Conservation (phyloP, 1,140 invertebrate species). For the Melipona quadrifasciata region DNA sequence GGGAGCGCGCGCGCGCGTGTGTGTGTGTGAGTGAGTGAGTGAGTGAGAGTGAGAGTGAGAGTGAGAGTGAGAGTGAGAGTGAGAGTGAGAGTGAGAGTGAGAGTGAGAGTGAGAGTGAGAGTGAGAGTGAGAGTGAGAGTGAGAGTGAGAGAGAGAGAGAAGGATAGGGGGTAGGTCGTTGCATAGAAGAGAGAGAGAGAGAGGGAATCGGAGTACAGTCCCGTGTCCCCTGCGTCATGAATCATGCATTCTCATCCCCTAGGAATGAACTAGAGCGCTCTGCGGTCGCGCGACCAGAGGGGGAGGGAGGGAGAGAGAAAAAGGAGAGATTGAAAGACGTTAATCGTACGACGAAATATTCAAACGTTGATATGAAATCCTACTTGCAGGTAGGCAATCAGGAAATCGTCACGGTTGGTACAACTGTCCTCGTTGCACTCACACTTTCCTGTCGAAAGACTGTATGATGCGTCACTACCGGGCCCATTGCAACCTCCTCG, state of each 20-base stretch:
- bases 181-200: constrained; percentile 56
- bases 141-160: too few relatives aligned
- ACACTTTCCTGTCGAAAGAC: constrained; percentile 58
- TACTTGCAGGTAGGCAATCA: constrained; percentile 63
- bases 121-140: not conserved
- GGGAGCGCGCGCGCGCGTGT: too few relatives aligned
- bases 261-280: constrained; percentile 66
- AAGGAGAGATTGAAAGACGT: not conserved
- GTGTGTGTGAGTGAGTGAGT: not conserved
- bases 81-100: not conserved
- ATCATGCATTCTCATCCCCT: constrained; percentile 74
- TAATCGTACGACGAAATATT: not conserved
- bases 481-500: constrained; percentile 57
- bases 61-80: not conserved
- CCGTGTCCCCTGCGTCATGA: constrained; percentile 73
- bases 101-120: not conserved
- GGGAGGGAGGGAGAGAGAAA: not conserved
- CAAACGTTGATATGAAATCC: constrained; percentile 53
- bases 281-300: constrained; percentile 52
- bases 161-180: not conserved
- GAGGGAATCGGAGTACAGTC: constrained; percentile 65
- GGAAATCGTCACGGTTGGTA: constrained; percentile 45
- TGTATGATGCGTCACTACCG: constrained; percentile 59
- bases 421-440: constrained; percentile 60
- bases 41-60: not conserved